Evolutionary conservation across 2,113 vertebrate species (phyloP), one percentile per base, ranked within the genome.

Genomic region (Dolichotis patagonum): DNA sequence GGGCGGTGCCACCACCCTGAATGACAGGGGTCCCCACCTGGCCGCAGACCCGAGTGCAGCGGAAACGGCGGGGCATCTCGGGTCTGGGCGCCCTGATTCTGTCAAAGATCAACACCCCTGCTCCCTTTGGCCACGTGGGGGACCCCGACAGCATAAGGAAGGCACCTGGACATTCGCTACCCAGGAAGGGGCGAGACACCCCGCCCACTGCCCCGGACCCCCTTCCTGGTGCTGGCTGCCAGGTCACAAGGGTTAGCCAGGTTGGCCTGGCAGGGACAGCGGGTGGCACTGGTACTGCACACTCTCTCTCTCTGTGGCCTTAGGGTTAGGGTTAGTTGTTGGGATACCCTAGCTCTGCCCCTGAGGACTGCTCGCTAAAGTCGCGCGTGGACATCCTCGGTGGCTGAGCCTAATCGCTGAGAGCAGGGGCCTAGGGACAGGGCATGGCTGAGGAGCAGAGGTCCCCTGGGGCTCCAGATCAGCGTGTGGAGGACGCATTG

Each of bases 1-100:
- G 1, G 1, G 69, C 19, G 0, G 3, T 71, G 19, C n/a, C 8
- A 7, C 0, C 69, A 38, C n/a, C 3, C 32, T 7, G n/a, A 38
- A 7, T 71, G 69, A n/a, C 19, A 14, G 3, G 19, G n/a, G n/a
- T 65, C 14, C 35, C 20, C 46, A 46, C 46, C 46, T 5, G 46
- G 46, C 46, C 46, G 7, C 46, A 46, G 46, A 46, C 46, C 46
- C 7, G 46, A 7, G 46, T 46, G 46, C 46, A 46, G 46, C 46
- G 46, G 46, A 7, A 46, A 46, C 46, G 46, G 46, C 46, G 46
- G 46, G 46, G 46, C 46, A 46, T 46, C 46, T 7, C 46, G 46
- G 46, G 3, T 19, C 69, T 71, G n/a, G 20, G 8, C n/a, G 9
- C 9, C 69, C n/a, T 71, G 69, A 20, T n/a, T 71, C 69, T 10